These are phyloP conservation scores for Oncorhynchus gorbuscha DNA, from an alignment of 2,113 vertebrate species.

Conservation along the genomic window DNA sequence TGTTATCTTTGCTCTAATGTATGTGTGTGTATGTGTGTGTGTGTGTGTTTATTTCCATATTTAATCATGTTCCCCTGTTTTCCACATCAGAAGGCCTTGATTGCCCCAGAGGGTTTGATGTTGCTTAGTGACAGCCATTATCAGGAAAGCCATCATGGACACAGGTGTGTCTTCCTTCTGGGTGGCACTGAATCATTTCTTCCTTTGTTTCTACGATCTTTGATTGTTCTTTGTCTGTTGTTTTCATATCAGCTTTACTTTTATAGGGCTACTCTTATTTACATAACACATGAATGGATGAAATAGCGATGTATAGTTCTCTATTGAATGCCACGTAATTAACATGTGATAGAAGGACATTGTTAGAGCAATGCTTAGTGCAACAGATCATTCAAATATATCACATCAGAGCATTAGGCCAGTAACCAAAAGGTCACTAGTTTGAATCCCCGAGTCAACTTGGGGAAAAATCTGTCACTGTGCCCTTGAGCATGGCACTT, in stretches of 20 bases:
- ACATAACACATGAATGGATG: background rate
- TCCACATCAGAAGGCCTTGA: background rate
- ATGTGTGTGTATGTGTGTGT: no score
- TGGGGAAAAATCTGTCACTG: no score
- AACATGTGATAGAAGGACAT: no score
- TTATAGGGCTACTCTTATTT: background rate
- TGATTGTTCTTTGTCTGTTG: background rate
- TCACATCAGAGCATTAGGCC: no score
- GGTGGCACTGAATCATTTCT: background rate
- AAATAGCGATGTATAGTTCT: background rate
- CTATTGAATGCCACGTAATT: background rate
- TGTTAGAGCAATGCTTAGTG: no score
- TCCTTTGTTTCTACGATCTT: background rate
- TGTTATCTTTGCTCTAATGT: background rate
- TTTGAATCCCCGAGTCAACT: no score
- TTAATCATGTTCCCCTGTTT: background rate
- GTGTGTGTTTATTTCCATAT: background rate
- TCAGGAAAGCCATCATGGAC: background rate
- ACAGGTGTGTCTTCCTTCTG: background rate
- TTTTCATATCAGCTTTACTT: background rate
- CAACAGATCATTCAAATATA: no score
- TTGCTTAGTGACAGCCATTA: conserved; percentile 6
- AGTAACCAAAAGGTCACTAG: no score
- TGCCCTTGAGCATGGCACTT: no score
- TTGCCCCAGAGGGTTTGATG: background rate